These are phyloP conservation scores for Podarcis cretensis DNA, from an alignment of 2,113 vertebrate genomes.

Conservation along the genomic window DNA sequence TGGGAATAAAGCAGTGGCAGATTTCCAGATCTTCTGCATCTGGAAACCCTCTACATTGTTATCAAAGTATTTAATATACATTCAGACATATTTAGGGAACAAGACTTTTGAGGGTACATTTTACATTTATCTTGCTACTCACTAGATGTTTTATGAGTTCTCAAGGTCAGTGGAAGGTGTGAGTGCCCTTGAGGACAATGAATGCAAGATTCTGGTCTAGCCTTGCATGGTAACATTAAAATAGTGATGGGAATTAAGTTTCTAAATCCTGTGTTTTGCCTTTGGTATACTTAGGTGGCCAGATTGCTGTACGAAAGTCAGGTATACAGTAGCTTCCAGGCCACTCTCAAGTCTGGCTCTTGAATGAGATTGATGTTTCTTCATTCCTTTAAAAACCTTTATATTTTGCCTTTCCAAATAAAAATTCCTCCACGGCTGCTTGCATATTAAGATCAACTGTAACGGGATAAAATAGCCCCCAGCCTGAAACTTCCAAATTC, in stretches of 20 bases:
- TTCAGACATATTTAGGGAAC: background rate
- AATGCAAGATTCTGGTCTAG: background rate
- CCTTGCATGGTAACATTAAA: background rate
- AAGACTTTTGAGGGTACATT: background rate
- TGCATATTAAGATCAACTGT: no score
- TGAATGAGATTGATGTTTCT: background rate
- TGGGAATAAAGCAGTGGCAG: background rate
- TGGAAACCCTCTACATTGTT: background rate
- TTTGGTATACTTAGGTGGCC: background rate
- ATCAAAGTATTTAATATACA: background rate
- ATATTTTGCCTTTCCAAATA: no score
- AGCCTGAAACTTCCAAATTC: no score
- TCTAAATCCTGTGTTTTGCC: background rate
- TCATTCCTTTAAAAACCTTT: no score
- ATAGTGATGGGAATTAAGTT: background rate
- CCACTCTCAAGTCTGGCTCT: background rate
- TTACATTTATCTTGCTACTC: fast-evolving
- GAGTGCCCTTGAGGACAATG: background rate
- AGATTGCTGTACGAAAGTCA: background rate
- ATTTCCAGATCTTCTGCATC: no score
- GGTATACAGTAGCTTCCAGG: background rate
- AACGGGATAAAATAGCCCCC: no score
- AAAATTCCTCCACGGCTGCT: no score
- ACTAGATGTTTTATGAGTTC: fast-evolving
- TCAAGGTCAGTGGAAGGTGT: conserved; percentile 8